Evolutionary conservation across 2,888 invertebrate genomes (phyloP).

Genomic region (Rotaria magnacalcarata): DNA sequence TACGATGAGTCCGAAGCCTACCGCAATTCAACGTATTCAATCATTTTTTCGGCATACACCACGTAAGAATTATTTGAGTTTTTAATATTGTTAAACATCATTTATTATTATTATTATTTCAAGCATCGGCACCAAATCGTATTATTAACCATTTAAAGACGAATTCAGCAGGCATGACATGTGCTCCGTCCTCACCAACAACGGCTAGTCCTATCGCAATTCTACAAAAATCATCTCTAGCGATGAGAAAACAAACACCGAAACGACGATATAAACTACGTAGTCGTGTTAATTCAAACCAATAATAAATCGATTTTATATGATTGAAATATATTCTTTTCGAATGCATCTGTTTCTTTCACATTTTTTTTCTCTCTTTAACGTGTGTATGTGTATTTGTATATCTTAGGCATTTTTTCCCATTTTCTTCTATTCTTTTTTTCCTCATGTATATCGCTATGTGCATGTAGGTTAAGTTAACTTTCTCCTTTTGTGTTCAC

Average conservation of each 20-base stretch:
- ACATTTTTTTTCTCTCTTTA: background rate
- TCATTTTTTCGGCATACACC: conserved; percentile 27
- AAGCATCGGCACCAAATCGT: background rate
- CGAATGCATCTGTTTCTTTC: conserved; percentile 23
- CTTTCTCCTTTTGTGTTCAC: background rate
- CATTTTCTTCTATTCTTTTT: background rate
- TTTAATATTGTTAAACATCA: background rate
- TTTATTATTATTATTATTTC: background rate
- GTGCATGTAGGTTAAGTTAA: background rate
- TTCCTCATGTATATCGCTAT: background rate
- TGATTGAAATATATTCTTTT: background rate
- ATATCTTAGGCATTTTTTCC: conserved; percentile 13
- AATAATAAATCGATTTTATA: background rate
- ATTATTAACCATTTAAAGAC: background rate
- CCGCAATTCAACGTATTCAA: background rate
- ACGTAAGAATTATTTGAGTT: background rate
- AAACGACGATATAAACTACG: conserved; percentile 27
- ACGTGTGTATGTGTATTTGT: background rate
- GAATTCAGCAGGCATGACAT: background rate
- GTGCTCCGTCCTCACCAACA: background rate
- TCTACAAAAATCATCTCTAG: background rate
- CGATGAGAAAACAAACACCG: conserved; percentile 3
- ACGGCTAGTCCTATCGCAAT: background rate
- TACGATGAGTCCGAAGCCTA: conserved; percentile 10
- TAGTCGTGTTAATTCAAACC: conserved; percentile 8